These are phyloP conservation scores for Bergia sp. DNA, from an alignment of 92 coral and sea anemone species.

Conservation along the genomic window DNA sequence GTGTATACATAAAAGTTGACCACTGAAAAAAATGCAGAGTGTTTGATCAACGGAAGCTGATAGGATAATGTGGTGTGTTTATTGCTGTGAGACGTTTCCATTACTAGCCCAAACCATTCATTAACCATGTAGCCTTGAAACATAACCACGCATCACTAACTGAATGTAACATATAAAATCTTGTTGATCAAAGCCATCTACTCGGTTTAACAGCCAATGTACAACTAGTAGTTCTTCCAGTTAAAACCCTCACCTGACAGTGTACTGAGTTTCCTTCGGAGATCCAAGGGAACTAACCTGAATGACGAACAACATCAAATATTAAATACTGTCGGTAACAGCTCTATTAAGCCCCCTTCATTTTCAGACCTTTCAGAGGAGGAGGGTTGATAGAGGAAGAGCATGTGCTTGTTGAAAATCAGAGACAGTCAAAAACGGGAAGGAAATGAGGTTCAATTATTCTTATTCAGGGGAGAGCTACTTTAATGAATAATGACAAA, in stretches of 20 bases:
- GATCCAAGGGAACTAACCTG: slow-evolving; percentile 12
- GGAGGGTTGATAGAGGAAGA: background rate
- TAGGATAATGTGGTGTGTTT: too few species aligned
- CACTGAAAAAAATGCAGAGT: too few species aligned
- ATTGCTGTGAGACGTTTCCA: too few species aligned
- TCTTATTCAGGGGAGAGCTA: background rate
- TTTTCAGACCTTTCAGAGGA: background rate
- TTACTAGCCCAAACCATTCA: too few species aligned
- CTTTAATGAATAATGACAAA: too few species aligned
- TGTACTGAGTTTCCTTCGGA: slow-evolving; percentile 11
- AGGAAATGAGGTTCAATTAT: too few species aligned
- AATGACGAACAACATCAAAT: background rate
- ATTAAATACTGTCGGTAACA: background rate
- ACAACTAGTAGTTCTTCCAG: background rate
- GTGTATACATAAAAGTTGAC: too few species aligned
- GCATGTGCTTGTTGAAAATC: too few species aligned
- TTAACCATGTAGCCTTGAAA: too few species aligned
- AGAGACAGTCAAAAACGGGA: background rate
- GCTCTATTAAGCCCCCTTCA: background rate
- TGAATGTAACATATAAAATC: too few species aligned
- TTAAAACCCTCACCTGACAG: background rate
- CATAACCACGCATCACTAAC: background rate
- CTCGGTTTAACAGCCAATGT: background rate
- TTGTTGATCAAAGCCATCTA: background rate
- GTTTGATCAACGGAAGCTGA: too few species aligned